Conservation (phyloP, 2,888 invertebrate genomes). For the Ectemnius cavifrons region DNA sequence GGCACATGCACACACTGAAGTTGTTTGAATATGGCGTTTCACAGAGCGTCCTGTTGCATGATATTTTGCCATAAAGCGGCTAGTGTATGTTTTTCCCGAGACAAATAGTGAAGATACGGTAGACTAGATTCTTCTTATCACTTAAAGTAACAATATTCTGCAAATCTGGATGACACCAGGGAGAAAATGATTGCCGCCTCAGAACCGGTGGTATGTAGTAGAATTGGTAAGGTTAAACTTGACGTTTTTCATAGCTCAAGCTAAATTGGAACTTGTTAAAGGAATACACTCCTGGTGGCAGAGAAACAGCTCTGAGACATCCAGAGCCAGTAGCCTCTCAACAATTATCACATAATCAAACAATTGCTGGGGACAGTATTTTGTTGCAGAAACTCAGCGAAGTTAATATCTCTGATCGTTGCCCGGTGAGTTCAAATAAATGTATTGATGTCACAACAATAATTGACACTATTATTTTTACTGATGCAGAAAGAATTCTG, state of each 20-base stretch:
- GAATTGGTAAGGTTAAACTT: slow-evolving; percentile 23
- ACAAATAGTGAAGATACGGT: too few relatives aligned
- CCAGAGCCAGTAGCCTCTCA: slow-evolving; percentile 83
- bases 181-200: slow-evolving; percentile 93
- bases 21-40: slow-evolving; percentile 41
- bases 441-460: background rate
- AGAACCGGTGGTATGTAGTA: slow-evolving; percentile 87
- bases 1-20: background rate
- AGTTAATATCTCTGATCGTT: slow-evolving; percentile 84
- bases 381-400: slow-evolving; percentile 86
- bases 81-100: too few relatives aligned
- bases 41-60: slow-evolving; percentile 18
- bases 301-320: slow-evolving; percentile 88
- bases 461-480: background rate
- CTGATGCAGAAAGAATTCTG: slow-evolving; percentile 73
- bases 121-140: too few relatives aligned
- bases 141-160: slow-evolving; percentile 67
- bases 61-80: slow-evolving; percentile 12
- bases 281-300: slow-evolving; percentile 94
- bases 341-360: slow-evolving; percentile 76
- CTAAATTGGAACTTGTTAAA: slow-evolving; percentile 66
- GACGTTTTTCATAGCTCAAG: slow-evolving; percentile 8
- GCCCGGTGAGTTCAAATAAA: slow-evolving; percentile 63
- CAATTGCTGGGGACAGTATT: slow-evolving; percentile 82
- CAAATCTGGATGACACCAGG: slow-evolving; percentile 94